phyloP scores from a whole-genome alignment of 1,140 invertebrate genomes.

The Cydia pomonella region DNA sequence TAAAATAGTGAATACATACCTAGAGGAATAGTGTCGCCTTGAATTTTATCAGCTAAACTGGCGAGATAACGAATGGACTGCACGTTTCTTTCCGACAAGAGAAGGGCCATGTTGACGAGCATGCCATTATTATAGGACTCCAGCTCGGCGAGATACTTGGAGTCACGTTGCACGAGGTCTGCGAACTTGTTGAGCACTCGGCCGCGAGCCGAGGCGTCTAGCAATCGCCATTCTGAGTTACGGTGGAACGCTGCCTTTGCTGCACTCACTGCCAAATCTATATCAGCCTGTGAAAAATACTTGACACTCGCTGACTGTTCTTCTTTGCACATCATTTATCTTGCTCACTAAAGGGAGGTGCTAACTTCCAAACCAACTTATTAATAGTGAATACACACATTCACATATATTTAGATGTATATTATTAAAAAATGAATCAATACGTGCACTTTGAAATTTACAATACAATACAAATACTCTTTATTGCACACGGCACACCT shows the following conservation, averaged over 20 bases:
- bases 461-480: no score
- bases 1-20: not conserved
- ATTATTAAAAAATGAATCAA: no score
- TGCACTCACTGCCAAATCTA: slow-evolving; percentile 90
- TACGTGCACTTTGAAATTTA: no score
- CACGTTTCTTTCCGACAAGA: slow-evolving; percentile 79
- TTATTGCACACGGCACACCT: no score
- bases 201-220: slow-evolving; percentile 86
- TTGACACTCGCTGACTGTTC: not conserved
- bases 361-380: no score
- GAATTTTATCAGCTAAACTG: slow-evolving; percentile 89
- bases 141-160: slow-evolving; percentile 83
- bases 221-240: slow-evolving; percentile 86
- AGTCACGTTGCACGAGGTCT: slow-evolving; percentile 87
- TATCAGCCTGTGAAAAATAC: slow-evolving; percentile 82
- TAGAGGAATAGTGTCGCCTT: slow-evolving; percentile 79
- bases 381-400: no score
- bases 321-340: no score
- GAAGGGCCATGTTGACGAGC: slow-evolving; percentile 82
- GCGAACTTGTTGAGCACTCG: slow-evolving; percentile 82
- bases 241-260: slow-evolving; percentile 87
- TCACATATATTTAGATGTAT: no score
- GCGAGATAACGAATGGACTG: slow-evolving; percentile 83
- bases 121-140: slow-evolving; percentile 90
- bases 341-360: no score